These are phyloP conservation scores for Idris sp. DNA, from an alignment of 1,140 invertebrate species.

Conservation along the genomic window DNA sequence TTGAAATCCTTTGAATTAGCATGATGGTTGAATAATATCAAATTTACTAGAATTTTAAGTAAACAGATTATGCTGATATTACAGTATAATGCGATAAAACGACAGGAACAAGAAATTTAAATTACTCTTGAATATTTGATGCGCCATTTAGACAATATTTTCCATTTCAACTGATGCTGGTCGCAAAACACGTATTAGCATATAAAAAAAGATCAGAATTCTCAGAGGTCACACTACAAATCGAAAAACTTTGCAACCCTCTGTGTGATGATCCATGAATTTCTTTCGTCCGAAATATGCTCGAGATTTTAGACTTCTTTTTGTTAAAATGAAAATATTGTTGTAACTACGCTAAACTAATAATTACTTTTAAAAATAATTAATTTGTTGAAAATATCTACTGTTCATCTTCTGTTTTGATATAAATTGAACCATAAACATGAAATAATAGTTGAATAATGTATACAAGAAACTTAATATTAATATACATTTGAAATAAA, in stretches of 20 bases:
- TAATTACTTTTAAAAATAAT: no score
- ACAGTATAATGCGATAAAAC: conserved; percentile 5
- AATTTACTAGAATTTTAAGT: neutral
- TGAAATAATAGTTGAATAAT: no score
- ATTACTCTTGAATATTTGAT: conserved; percentile 31
- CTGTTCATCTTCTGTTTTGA: conserved; percentile 20
- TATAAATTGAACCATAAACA: no score
- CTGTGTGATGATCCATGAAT: conserved; percentile 36
- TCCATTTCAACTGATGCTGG: conserved; percentile 18
- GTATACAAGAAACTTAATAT: no score
- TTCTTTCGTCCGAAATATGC: conserved; percentile 34
- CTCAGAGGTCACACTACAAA: conserved; percentile 39
- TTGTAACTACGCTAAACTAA: conserved; percentile 8
- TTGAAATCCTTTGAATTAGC: no score
- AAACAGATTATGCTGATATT: conserved; percentile 14
- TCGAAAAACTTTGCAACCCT: conserved; percentile 44
- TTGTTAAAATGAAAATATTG: no score
- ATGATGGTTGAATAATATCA: neutral
- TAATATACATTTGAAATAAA: no score
- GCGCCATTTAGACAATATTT: conserved; percentile 28
- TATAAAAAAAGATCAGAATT: conserved; percentile 36
- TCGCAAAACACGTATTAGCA: conserved; percentile 39
- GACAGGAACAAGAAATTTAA: conserved; percentile 18
- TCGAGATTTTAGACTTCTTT: no score
- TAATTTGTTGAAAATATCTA: no score